These are phyloP conservation scores for Reinhardtius hippoglossoides DNA, from an alignment of 2,113 vertebrate genomes.

Conservation along the genomic window DNA sequence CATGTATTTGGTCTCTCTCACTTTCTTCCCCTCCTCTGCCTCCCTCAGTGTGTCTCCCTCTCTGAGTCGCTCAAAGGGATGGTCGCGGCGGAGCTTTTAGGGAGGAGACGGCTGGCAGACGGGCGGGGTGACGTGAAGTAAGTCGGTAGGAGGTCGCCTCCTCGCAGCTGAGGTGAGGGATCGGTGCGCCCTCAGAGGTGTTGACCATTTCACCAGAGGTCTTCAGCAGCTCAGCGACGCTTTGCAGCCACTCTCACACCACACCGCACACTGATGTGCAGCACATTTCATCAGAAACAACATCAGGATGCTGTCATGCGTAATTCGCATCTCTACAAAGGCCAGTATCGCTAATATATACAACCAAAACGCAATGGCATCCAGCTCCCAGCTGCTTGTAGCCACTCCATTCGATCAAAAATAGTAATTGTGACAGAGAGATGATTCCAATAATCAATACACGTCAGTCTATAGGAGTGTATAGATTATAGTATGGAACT, in stretches of 20 bases:
- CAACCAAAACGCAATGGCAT: background rate
- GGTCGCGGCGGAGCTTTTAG: conserved; percentile 60
- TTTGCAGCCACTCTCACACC: conserved; percentile 17
- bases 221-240: conserved; percentile 11
- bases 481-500: background rate
- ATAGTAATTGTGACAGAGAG: conserved; percentile 17
- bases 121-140: conserved; percentile 78
- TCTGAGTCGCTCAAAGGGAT: conserved; percentile 58
- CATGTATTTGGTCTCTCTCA: conserved; percentile 47
- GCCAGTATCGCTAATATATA: background rate
- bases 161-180: conserved; percentile 56
- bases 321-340: background rate
- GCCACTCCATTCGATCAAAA: background rate
- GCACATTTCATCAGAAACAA: background rate
- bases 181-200: conserved; percentile 55
- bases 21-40: conserved; percentile 19
- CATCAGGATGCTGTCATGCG: background rate
- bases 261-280: background rate
- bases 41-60: conserved; percentile 38
- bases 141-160: conserved; percentile 75
- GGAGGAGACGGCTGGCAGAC: conserved; percentile 78
- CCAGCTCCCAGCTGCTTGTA: background rate
- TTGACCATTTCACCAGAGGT: conserved; percentile 53
- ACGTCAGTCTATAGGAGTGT: background rate
- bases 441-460: background rate